Evolutionary conservation across 1,140 invertebrate species (phyloP), one percentile per base, ranked within the genome.

Genomic region (Rhynchophorus ferrugineus): DNA sequence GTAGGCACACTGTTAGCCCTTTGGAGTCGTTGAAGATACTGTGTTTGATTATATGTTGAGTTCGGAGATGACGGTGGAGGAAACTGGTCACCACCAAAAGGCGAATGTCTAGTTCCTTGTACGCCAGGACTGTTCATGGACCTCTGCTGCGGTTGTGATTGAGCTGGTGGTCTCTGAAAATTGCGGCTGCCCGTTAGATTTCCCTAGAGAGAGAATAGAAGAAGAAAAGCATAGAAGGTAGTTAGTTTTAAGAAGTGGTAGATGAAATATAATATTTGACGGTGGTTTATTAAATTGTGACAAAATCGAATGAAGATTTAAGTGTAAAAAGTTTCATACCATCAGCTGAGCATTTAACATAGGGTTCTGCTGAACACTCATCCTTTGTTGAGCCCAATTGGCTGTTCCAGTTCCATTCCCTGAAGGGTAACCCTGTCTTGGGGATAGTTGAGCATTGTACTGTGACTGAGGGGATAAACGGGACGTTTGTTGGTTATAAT

Each of bases 301-400:
- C n/a, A n/a, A n/a, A n/a, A n/a, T n/a, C n/a, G n/a, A n/a, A n/a
- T n/a, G n/a, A n/a, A n/a, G n/a, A n/a, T n/a, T n/a, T n/a, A n/a
- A n/a, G n/a, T n/a, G n/a, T n/a, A n/a, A n/a, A n/a, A n/a, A n/a
- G n/a, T n/a, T n/a, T n/a, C n/a, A n/a, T 72, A 84, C 83, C 61
- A 82, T 81, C 49, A 87, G 71, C 68, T 87, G 84, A 52, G 84
- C 81, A 71, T 82, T 88, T 50, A 89, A 73, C 82, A 89, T 84
- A 3, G 87, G 84, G 72, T 87, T 87, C 67, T 85, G 82, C 53
- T 79, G 78, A 35, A 79, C 61, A 35, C 67, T 70, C 7, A 75
- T 60, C 22, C 71, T 58, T 41, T 62, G 57, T 34, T 62, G 48
- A 39, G 58, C 44, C 59, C 57, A 61, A 36, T 60, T 59, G 44